phyloP scores from a whole-genome alignment of 37 sponge, comb jelly and placozoan species.

The Aphrocallistes beatrix region DNA sequence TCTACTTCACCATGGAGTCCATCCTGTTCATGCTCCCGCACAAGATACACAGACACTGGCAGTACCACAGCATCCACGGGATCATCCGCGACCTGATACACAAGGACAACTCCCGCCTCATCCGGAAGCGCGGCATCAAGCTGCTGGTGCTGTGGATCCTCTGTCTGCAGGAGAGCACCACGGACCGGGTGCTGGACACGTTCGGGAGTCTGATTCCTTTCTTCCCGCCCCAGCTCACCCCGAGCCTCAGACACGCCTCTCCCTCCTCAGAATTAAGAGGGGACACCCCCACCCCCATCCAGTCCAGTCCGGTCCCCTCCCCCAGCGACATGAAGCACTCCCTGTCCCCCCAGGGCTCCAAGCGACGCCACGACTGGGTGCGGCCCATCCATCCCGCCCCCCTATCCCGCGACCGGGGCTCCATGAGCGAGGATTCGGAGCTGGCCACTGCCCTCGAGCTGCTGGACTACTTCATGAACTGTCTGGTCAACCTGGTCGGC shows the following conservation, averaged over 20 bases:
- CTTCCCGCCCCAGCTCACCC: slow-evolving; percentile 68
- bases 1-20: slow-evolving; percentile 27
- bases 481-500: slow-evolving; percentile 15
- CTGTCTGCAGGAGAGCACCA: slow-evolving; percentile 59
- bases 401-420: not conserved
- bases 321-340: not conserved
- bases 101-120: not conserved
- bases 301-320: not conserved
- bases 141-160: slow-evolving; percentile 65
- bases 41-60: slow-evolving; percentile 53
- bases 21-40: slow-evolving; percentile 62
- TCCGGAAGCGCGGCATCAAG: slow-evolving; percentile 51
- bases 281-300: not conserved
- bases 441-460: not conserved
- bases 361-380: not conserved
- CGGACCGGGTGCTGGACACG: slow-evolving; percentile 57
- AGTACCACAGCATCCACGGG: slow-evolving; percentile 55
- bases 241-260: not conserved
- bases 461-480: slow-evolving; percentile 11
- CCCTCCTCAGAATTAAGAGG: not conserved
- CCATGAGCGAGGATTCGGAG: not conserved
- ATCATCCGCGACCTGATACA: not conserved
- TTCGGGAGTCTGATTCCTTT: slow-evolving; percentile 65
- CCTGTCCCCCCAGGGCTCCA: not conserved
- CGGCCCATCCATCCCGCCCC: not conserved